phyloP scores from a whole-genome alignment of 2,888 invertebrate species.

The Alviniconcha strummeri region DNA sequence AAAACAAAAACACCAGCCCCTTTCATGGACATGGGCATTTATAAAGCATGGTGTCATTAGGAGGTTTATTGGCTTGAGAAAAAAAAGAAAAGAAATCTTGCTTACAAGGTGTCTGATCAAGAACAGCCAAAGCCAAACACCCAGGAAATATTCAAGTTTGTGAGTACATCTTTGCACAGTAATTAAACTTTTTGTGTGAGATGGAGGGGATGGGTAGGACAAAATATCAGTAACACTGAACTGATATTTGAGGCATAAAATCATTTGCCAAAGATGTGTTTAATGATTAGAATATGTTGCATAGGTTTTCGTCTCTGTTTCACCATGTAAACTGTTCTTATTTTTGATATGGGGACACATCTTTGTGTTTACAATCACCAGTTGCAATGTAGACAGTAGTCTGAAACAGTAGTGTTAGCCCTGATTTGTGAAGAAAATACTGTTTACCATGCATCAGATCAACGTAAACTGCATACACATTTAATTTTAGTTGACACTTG shows the following conservation, averaged over 20 bases:
- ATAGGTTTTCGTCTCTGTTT: no score
- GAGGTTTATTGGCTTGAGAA: background rate
- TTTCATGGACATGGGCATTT: background rate
- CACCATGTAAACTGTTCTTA: no score
- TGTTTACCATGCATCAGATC: no score
- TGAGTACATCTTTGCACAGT: background rate
- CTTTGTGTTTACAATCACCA: no score
- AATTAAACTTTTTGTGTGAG: background rate
- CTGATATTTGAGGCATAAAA: background rate
- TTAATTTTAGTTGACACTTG: no score
- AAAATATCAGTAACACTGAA: background rate
- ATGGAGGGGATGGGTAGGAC: background rate
- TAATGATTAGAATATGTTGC: no score
- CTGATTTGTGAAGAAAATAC: no score
- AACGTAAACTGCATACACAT: no score
- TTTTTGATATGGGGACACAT: no score
- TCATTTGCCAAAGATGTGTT: background rate
- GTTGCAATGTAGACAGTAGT: no score
- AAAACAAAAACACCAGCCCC: no score
- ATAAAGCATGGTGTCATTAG: background rate
- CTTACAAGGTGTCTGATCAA: background rate
- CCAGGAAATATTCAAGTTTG: background rate
- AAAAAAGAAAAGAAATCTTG: background rate
- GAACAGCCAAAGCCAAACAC: background rate
- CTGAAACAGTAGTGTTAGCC: no score